These are phyloP conservation scores for Drymodes brunneopygia DNA, from an alignment of 2,113 vertebrate genomes.

Conservation along the genomic window DNA sequence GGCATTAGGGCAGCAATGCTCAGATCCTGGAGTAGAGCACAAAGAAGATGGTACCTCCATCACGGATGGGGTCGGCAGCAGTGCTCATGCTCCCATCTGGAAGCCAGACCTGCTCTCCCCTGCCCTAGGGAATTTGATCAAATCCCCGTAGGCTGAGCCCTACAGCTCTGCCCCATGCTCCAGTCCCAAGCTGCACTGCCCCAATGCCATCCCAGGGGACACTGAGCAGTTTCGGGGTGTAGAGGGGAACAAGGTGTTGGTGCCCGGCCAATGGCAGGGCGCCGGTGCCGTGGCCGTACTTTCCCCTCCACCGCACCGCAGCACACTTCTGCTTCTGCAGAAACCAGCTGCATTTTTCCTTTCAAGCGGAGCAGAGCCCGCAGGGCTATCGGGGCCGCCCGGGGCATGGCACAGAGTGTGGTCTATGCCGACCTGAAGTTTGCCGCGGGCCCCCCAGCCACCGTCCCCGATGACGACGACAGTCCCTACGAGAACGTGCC, in stretches of 20 bases:
- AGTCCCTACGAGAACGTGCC: not conserved
- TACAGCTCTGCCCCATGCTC: too few species aligned
- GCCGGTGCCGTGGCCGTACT: accelerated
- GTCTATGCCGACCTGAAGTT: slow-evolving; percentile 15
- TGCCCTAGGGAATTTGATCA: accelerated
- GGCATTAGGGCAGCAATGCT: not conserved
- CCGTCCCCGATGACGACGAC: not conserved
- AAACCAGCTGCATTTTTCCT: not conserved
- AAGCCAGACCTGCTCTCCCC: not conserved
- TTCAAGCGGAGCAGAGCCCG: accelerated
- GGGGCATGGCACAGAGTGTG: not conserved
- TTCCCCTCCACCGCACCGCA: not conserved
- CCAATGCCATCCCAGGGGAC: accelerated
- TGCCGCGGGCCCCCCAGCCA: accelerated
- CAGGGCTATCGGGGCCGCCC: accelerated
- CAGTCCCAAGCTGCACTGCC: accelerated
- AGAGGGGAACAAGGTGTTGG: accelerated
- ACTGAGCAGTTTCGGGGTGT: not conserved
- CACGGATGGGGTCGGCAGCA: not conserved
- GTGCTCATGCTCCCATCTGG: accelerated
- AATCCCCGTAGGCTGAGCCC: not conserved
- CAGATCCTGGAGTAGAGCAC: not conserved
- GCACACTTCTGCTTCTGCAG: not conserved
- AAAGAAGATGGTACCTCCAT: not conserved
- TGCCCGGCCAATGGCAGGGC: not conserved